Base-by-base conservation (phyloP, 2,797 vertebrate genomes). In the Enteromius mattozi region DNA sequence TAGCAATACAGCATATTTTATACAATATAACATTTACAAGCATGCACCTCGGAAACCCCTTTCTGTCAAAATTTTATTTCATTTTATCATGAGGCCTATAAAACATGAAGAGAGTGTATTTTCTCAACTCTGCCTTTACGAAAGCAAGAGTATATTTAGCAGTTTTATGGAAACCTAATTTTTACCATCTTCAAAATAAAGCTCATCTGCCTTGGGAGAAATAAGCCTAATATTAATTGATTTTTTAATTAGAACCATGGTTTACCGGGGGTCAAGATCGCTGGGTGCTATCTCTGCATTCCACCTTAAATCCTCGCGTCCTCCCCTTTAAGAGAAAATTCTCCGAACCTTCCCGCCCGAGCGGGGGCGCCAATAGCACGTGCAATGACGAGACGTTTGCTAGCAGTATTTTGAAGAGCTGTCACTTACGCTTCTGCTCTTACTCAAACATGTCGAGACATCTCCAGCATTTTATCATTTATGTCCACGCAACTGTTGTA, bases 271-370 rank as follows among this genome's bases (percentile, higher is more conserved):
- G 82, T 40, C 74, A 24, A 56, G 37, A 33, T 56, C 72, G 21
- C n/a, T 83, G 40, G 42, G 4, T 6, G 24, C 40, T 10, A 79
- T 45, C 56, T 68, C 13, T 78, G 74, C 81, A 77, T 85, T 90
- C 89, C 89, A 89, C 88, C 89, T 90, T 89, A 90, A 90, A 87
- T 59, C 1, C 16, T 24, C 5, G 19, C 45, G 77, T 70, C 89
- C 85, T 82, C 89, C 85, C 86, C 79, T 84, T 87, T 85, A 85
- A 87, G 61, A 87, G 85, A 68, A 77, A 51, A 33, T 21, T 80
- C 51, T 33, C 2, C 6, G 69, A 13, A 17, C 24, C 1, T 56
- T 7, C 0, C 14, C 45, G 40, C 14, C 54, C 85, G 51, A 47
- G 37, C 42, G 88, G 76, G 83, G 87, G 87, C 81, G 86, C 83